phyloP scores from a whole-genome alignment of 2,113 vertebrate species.

The Hassar affinis region DNA sequence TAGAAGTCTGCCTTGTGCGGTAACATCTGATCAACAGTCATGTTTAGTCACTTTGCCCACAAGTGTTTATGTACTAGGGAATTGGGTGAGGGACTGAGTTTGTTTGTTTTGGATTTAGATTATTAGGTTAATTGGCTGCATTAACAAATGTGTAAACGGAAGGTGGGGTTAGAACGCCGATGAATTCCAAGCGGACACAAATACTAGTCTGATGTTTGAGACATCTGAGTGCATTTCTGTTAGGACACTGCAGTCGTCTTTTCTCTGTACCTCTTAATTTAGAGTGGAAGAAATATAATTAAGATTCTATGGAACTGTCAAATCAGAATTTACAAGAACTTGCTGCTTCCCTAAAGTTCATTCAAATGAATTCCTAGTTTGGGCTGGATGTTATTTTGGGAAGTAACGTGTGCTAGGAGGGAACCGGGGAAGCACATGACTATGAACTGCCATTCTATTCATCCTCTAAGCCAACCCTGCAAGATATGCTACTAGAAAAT shows the following conservation, averaged over 20 bases:
- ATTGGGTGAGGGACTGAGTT: no score
- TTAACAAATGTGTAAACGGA: not conserved
- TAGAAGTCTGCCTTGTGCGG: not conserved
- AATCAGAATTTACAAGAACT: not conserved
- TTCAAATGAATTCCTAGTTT: not conserved
- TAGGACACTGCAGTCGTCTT: not conserved
- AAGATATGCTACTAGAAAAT: not conserved
- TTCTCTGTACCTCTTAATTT: conserved; percentile 6
- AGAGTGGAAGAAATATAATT: not conserved
- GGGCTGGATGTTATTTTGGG: conserved; percentile 22
- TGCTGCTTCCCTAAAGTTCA: not conserved
- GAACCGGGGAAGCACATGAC: conserved; percentile 30
- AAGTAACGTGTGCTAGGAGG: conserved; percentile 20
- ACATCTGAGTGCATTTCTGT: not conserved
- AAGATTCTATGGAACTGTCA: not conserved
- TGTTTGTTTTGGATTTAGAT: not conserved
- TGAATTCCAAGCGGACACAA: conserved; percentile 5
- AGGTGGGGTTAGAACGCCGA: not conserved
- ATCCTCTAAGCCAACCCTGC: conserved; percentile 1
- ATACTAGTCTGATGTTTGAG: conserved; percentile 7
- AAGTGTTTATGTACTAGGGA: not conserved
- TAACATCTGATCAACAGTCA: not conserved
- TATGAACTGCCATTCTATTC: conserved; percentile 34
- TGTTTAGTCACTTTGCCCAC: not conserved
- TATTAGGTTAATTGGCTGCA: not conserved